A percentile compares a stretch with the other conserved stretches of the same genome.
Evolutionary conservation across 2,113 vertebrate genomes (phyloP).

Genomic region (Micromys minutus): DNA sequence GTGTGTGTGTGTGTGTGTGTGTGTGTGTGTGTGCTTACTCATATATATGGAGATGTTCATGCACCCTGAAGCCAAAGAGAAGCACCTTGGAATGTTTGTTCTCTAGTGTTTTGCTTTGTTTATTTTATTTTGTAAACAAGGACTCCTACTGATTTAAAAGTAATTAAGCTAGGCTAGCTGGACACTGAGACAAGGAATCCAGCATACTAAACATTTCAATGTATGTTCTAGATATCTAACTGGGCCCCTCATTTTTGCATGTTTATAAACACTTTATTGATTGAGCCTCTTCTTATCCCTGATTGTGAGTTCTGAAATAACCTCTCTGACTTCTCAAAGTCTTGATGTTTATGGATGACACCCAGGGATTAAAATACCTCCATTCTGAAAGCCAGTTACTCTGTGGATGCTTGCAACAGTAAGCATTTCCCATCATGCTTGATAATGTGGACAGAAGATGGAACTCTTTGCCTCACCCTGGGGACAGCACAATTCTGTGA

Average conservation of each 20-base stretch:
- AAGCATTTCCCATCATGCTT: not conserved
- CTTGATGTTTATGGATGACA: not conserved
- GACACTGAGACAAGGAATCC: not conserved
- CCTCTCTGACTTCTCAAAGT: not conserved
- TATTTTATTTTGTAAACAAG: not conserved
- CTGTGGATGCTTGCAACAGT: not conserved
- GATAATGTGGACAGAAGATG: not conserved
- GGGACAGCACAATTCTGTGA: not conserved
- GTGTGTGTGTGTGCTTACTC: not conserved
- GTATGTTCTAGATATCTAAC: not conserved
- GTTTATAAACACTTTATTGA: not conserved
- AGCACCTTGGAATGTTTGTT: not conserved
- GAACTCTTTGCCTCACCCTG: not conserved
- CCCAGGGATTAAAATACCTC: not conserved
- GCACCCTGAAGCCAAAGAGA: not conserved
- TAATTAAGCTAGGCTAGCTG: not conserved
- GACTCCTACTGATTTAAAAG: not conserved
- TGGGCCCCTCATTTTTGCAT: not conserved
- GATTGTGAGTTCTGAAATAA: not conserved
- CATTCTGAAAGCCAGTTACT: not conserved
- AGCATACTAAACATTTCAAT: too few relatives aligned
- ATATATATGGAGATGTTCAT: not conserved
- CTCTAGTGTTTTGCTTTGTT: not conserved
- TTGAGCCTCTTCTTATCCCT: not conserved
- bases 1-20: not conserved